Evolutionary conservation across 2,113 vertebrate species (phyloP), one percentile per base, ranked within the genome.

Genomic region (Gadus chalcogrammus): DNA sequence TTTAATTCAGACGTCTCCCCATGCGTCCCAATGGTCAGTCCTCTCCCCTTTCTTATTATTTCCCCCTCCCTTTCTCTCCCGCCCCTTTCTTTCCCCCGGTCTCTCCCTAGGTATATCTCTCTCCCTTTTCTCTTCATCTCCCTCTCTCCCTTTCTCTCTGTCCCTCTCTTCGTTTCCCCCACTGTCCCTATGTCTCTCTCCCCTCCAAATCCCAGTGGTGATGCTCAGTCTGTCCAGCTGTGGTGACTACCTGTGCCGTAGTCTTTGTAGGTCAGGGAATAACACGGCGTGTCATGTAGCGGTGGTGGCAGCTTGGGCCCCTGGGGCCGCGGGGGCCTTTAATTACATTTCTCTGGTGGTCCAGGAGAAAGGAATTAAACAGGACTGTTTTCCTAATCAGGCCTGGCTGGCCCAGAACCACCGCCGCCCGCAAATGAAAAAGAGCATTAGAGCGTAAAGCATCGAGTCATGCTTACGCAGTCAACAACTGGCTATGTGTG

Each of bases 331-430:
- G 87, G 83, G 85, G 82, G 81, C 42, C 85, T 90, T 90, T 91
- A 91, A 91, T 90, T 90, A 92, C 90, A 91, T 90, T 89, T 90
- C 84, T 89, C 80, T 88, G 84, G 85, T 84, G 74, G 82, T 84
- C 88, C 82, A 74, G 83, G 84, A 90, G 86, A 90, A 87, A 82
- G 60, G 85, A 92, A 92, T 91, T 90, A 90, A 90, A 89, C 82
- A 79, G 87, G 86, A 87, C 85, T 89, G 85, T 89, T 91, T 91
- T 88, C 83, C 86, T 91, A 90, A 91, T 91, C 88, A 90, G 88
- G 80, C 85, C 86, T 82, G 59, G 71, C 84, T 87, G 87, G 42
- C 42, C 42, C 42, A 48, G 42, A 48, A 48, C 84, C 83, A 77
- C 86, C 83, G 86, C 78, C 80, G 75, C 69, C 76, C 86, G 86